phyloP scores from a whole-genome alignment of 1,140 invertebrate species.

The Leucophenga varia region DNA sequence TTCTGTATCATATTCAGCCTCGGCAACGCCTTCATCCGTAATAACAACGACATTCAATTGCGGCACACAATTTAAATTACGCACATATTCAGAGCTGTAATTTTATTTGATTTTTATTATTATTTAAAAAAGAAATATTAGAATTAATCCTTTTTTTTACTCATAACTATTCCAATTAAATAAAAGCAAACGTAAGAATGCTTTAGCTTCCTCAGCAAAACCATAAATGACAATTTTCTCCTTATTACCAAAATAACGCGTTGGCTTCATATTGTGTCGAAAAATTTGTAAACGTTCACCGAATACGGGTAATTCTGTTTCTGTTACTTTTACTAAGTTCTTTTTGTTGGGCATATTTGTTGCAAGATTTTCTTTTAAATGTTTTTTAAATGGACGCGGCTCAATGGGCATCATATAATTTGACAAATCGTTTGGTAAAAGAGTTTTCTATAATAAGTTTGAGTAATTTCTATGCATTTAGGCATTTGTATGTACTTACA shows the following conservation, averaged over 20 bases:
- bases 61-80: too few species aligned
- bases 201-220: slow-evolving; percentile 20
- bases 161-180: slow-evolving; percentile 46
- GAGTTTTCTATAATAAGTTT: too few species aligned
- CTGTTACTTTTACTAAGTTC: too few species aligned
- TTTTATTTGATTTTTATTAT: too few species aligned
- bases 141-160: too few species aligned
- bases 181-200: slow-evolving; percentile 32
- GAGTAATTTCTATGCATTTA: too few species aligned
- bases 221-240: slow-evolving; percentile 34
- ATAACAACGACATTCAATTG: slow-evolving; percentile 28
- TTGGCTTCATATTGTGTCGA: slow-evolving; percentile 30
- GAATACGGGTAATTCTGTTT: slow-evolving; percentile 5
- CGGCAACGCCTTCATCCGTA: slow-evolving; percentile 20
- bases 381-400: slow-evolving; percentile 16
- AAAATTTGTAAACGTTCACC: slow-evolving; percentile 27
- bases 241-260: slow-evolving; percentile 27
- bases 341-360: too few species aligned
- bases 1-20: slow-evolving; percentile 34
- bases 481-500: too few species aligned
- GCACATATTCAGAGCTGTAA: too few species aligned
- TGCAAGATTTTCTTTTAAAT: too few species aligned
- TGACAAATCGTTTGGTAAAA: slow-evolving; percentile 30
- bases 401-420: slow-evolving; percentile 43
- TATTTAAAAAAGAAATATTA: too few species aligned